A percentile compares a stretch with the other conserved stretches of the same genome.
Evolutionary conservation across 2,797 vertebrate species (phyloP).

Genomic region (Crenichthys baileyi): DNA sequence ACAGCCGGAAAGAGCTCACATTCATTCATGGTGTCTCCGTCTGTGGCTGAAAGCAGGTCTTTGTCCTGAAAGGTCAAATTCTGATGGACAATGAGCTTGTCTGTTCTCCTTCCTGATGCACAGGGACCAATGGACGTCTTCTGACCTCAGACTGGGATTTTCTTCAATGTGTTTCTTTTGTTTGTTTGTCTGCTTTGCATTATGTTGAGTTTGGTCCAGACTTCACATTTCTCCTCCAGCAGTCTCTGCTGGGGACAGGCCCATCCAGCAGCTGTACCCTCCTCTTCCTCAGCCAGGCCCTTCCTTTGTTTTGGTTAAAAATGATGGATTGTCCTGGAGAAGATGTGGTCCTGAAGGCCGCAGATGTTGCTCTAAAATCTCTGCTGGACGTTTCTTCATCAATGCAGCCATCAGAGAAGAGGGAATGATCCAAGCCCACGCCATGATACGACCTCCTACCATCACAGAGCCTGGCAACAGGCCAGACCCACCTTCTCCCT

Average conservation of each 20-base stretch:
- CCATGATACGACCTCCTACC: too few species aligned
- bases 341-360: too few species aligned
- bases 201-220: neutral
- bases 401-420: too few species aligned
- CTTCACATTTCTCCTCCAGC: neutral
- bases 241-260: neutral
- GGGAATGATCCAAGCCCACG: too few species aligned
- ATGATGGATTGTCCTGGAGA: too few species aligned
- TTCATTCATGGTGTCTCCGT: neutral
- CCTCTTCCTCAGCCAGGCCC: too few species aligned
- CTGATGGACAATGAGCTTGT: slow-evolving; percentile 49
- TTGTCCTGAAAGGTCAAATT: slow-evolving; percentile 56
- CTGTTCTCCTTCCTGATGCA: slow-evolving; percentile 40
- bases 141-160: slow-evolving; percentile 30
- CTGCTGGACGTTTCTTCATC: too few species aligned
- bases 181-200: neutral
- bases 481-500: too few species aligned
- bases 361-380: too few species aligned
- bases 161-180: slow-evolving; percentile 40
- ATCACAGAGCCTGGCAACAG: too few species aligned
- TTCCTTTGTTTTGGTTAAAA: too few species aligned
- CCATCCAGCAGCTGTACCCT: too few species aligned
- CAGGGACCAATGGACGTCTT: slow-evolving; percentile 26
- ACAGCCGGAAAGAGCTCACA: neutral
- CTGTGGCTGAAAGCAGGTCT: slow-evolving; percentile 31